Conservation (phyloP, 2,113 vertebrate species). For the Haliaeetus leucogaster region DNA sequence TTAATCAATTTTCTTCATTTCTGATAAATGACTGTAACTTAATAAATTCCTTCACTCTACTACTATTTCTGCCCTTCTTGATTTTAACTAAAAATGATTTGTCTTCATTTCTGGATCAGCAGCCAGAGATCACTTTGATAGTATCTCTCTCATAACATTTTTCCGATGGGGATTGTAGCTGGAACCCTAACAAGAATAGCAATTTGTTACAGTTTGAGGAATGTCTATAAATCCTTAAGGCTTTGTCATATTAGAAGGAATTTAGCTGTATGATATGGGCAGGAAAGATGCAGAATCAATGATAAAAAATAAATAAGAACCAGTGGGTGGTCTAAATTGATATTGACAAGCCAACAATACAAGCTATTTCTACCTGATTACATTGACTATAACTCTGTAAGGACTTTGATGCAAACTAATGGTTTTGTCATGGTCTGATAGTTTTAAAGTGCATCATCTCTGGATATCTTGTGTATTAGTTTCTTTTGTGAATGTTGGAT, state of each 20-base stretch:
- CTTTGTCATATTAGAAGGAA: conserved; percentile 53
- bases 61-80: not conserved
- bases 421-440: not conserved
- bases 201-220: conserved; percentile 48
- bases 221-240: conserved; percentile 51
- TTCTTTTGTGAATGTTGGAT: not conserved
- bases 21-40: not conserved
- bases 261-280: conserved; percentile 13
- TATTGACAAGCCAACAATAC: conserved; percentile 31
- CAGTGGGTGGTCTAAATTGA: conserved; percentile 13
- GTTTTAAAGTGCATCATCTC: not conserved
- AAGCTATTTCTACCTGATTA: not conserved
- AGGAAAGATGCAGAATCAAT: conserved; percentile 54
- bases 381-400: not conserved
- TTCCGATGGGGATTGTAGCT: conserved; percentile 9
- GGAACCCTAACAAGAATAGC: conserved; percentile 19
- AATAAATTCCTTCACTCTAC: not conserved
- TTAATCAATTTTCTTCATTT: not conserved
- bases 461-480: not conserved
- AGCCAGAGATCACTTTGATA: not conserved
- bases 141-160: not conserved
- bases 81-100: conserved; percentile 23
- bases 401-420: not conserved
- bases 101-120: conserved; percentile 33
- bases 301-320: conserved; percentile 50